phyloP scores from a whole-genome alignment of 1,140 invertebrate species.

The Coenobita brevimanus region DNA sequence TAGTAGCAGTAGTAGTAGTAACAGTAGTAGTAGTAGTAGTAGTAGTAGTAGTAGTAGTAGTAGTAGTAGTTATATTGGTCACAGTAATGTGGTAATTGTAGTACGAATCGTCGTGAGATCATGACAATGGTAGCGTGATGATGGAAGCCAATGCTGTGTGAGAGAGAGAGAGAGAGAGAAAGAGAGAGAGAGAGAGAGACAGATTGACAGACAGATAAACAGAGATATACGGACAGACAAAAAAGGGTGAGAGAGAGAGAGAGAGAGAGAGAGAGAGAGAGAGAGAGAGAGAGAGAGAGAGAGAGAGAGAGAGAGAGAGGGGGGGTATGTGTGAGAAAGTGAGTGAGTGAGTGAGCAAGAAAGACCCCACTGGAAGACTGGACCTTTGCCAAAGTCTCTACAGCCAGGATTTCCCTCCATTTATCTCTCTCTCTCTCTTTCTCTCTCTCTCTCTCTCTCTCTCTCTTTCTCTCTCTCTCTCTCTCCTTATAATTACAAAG shows the following conservation, averaged over 20 bases:
- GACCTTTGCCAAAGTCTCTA: not conserved
- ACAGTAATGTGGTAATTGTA: too few species aligned
- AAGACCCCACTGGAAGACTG: not conserved
- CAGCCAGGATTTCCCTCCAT: too few species aligned
- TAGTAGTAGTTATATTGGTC: too few species aligned
- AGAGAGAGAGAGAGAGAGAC: not conserved
- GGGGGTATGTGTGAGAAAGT: slow-evolving; percentile 9
- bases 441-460: too few species aligned
- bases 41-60: too few species aligned
- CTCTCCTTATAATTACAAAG: too few species aligned
- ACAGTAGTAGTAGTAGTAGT: too few species aligned
- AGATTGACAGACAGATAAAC: not conserved
- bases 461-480: too few species aligned
- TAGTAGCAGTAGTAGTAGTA: too few species aligned
- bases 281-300: slow-evolving; percentile 10
- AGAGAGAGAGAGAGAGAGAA: not conserved
- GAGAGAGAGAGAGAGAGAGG: slow-evolving; percentile 19
- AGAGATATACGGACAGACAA: not conserved
- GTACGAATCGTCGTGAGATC: not conserved
- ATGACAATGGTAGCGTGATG: too few species aligned
- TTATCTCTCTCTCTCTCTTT: too few species aligned
- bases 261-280: not conserved
- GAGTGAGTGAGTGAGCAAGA: not conserved
- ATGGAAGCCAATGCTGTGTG: too few species aligned
- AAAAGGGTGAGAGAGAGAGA: not conserved